Evolutionary conservation across 2,888 invertebrate genomes (phyloP), one percentile per base, ranked within the genome.

Genomic region (Cerastoderma edule): DNA sequence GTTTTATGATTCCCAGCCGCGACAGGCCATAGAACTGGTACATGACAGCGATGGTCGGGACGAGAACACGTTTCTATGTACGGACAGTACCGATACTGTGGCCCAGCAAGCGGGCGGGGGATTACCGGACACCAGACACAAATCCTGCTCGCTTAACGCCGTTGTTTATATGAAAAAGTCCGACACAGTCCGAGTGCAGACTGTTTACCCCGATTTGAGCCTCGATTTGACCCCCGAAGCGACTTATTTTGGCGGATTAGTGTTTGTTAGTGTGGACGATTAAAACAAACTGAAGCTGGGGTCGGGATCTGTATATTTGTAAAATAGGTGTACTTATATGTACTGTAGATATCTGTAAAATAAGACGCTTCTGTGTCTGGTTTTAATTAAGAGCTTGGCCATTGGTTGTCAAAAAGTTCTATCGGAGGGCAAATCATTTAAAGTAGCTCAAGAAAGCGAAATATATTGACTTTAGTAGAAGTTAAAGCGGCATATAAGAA

Each of bases 161-260:
- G 76, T 80, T 16, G 30, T 76, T 1, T 72, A 65, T 57, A 30
- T 80, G 60, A 24, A 56, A 13, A 22, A 70, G 27, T 65, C 71
- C 16, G 80, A 80, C 39, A 44, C 10, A 2, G 48, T 80, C 4
- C 35, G 60, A 24, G 44, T 80, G 30, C 68, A 72, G 57, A 74
- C 56, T 57, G 24, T 80, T 24, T 80, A 76, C 30, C 22, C 48
- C n/a, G 44, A 76, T 24, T 74, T 74, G n/a, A 46, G 68, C 19
- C 39, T 80, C 27, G 80, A 80, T 64, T 67, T 80, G 22, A 64
- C 74, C n/a, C 35, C 44, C n/a, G 80, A 74, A 24, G 71, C 76
- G 5, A 74, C 80, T 2, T 80, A 80, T 35, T 80, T 80, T 35
- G 80, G 80, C 0, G 79, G 66, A 32, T 33, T 80, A 33, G 60